A percentile compares a stretch with the other conserved stretches of the same genome.
Conservation (phyloP, 2,113 vertebrate species). For the Strix aluco region DNA sequence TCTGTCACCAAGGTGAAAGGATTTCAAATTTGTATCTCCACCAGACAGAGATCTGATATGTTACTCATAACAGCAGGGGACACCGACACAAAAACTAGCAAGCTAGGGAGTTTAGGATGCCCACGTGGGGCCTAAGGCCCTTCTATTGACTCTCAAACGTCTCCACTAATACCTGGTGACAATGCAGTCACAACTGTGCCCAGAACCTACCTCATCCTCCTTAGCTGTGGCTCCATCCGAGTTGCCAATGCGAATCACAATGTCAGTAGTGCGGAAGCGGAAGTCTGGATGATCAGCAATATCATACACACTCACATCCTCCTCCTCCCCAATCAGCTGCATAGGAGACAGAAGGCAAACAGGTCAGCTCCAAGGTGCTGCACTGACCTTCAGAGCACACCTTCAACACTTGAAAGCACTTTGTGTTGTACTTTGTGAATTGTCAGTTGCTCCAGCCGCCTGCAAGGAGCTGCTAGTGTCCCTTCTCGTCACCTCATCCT, state of each 20-base stretch:
- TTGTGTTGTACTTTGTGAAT: background rate
- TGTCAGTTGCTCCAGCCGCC: background rate
- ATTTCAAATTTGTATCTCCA: background rate
- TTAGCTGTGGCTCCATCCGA: slow-evolving; percentile 72
- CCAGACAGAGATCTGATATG: background rate
- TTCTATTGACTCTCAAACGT: background rate
- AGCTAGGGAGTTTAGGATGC: background rate
- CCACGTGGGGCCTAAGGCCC: too few species aligned
- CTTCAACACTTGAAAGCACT: background rate
- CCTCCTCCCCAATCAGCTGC: slow-evolving; percentile 90
- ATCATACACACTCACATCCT: slow-evolving; percentile 97
- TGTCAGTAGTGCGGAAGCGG: slow-evolving; percentile 94
- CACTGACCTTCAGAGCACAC: background rate
- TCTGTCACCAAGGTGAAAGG: background rate
- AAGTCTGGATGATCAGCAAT: slow-evolving; percentile 97
- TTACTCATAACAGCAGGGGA: background rate
- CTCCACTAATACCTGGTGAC: background rate
- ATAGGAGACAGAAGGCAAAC: accelerated
- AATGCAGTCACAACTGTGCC: accelerated
- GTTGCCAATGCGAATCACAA: slow-evolving; percentile 96
- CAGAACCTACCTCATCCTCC: slow-evolving; percentile 72
- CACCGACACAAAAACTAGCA: background rate
- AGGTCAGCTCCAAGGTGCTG: background rate
- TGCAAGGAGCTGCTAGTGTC: background rate
- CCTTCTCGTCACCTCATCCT: background rate